These are phyloP conservation scores for Odocoileus hemionus DNA, from an alignment of 2,113 vertebrate genomes.

Conservation along the genomic window DNA sequence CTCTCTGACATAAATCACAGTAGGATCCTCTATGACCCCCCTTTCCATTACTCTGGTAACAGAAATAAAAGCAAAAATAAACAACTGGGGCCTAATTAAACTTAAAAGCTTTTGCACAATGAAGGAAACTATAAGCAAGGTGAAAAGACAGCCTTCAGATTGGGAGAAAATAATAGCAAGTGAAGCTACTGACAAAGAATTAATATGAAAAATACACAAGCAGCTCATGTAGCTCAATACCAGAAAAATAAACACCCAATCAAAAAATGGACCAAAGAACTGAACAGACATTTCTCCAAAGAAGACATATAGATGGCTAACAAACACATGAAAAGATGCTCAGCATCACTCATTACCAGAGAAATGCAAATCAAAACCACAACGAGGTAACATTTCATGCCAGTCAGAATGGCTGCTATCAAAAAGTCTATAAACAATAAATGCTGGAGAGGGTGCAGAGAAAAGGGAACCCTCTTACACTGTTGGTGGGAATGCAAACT, in stretches of 20 bases:
- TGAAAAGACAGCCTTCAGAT: not conserved
- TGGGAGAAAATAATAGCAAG: not conserved
- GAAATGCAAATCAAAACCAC: not conserved
- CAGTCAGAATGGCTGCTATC: not conserved
- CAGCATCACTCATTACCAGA: not conserved
- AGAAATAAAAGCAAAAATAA: not conserved
- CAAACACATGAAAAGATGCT: not conserved
- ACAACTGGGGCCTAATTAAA: not conserved
- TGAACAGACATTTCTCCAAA: not conserved
- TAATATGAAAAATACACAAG: not conserved
- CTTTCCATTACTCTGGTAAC: not conserved
- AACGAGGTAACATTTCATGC: not conserved
- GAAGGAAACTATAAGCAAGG: not conserved
- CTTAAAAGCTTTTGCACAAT: not conserved
- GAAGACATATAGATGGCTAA: not conserved
- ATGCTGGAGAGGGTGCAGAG: not conserved
- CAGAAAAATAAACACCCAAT: not conserved
- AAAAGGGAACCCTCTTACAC: not conserved
- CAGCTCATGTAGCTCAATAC: not conserved
- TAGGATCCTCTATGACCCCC: not conserved
- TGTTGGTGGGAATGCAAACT: not conserved
- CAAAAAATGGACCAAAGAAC: not conserved
- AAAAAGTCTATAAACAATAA: not conserved
- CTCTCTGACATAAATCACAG: not conserved
- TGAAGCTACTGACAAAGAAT: not conserved